Base-by-base conservation (phyloP, 1,140 invertebrate genomes). In the Heliconius nattereri region DNA sequence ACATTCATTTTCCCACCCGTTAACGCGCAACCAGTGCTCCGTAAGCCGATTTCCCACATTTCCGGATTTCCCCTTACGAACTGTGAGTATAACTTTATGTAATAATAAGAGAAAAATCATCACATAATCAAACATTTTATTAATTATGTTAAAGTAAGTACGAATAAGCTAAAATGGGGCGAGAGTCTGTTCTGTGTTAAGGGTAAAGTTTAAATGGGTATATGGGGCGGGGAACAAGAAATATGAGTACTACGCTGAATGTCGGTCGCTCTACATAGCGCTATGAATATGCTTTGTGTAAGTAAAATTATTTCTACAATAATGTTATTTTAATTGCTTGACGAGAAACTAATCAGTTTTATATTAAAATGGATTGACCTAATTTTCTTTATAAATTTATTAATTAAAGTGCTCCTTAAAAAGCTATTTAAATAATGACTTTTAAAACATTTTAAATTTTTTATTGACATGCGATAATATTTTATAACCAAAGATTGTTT, bases 11-110 rank as follows among this genome's bases (percentile, higher is more conserved):
- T 83, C 85, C 83, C 83, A 81, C 77, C 81, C 87, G 85, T 87
- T 84, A 79, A 83, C 87, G 89, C 86, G 88, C 85, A 84, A 85
- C 86, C 87, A 84, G 90, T 92, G 88, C 88, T 87, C 84, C 81
- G 83, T 81, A 85, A 88, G 83, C 86, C 82, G 80, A 84, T 88
- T 84, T 72, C 70, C 83, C 83, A 76, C 84, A 75, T 81, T 86
- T 72, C 83, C 84, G 87, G 86, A 87, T 79, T 89, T 86, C 83
- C 81, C 73, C 78, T 78, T 76, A 75, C 80, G 75, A 89, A 86
- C 81, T 82, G 89, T 90, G 80, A 89, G 89, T 90, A 85, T 79
- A 72, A 32, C 54, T 79, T 82, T 23, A 79, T 76, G 49, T 71
- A 71, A 71, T 78, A 71, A 49, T 23, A 19, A 32, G 57, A 40